Base-by-base conservation (phyloP, 2,888 invertebrate species). In the Copidosoma aretas region DNA sequence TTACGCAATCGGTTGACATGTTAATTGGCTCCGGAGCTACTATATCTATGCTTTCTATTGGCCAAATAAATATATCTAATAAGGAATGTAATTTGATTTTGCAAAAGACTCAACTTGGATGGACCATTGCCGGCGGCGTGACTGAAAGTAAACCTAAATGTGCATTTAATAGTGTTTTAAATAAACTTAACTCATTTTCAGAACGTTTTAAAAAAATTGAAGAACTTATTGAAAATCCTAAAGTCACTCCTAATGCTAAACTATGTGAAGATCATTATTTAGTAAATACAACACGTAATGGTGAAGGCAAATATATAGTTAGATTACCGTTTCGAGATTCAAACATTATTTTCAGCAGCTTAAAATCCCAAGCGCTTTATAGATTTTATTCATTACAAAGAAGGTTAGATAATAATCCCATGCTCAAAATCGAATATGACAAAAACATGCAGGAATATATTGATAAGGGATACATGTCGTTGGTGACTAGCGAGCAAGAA, bases 161-260 rank as follows among this genome's bases (percentile, higher is more conserved):
- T 8, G 14, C 0, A 4, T 19, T 4, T 14, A 54, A 24, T 68
- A 49, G 66, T 19, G 17, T 53, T 15, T 24, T 67, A 8, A 58
- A 62, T 3, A 52, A 41, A 10, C 41, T 64, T 10, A 19, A 57
- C 10, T 12, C 24, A 15, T 14, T 21, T 0, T 4, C 57, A 8
- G 43, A 59, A 21, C 60, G 64, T 54, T 76, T 76, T 64, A 75
- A 72, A 73, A 64, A 72, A 67, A 63, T 75, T 19, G 73, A 76
- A 62, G 72, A 74, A 49, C 14, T 67, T 1, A n/a, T n/a, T n/a
- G n/a, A n/a, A n/a, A n/a, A n/a, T n/a, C n/a, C n/a, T n/a, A n/a
- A n/a, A n/a, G n/a, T n/a, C n/a, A n/a, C n/a, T n/a, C n/a, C n/a
- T n/a, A n/a, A n/a, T 12, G 52, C 5, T 22, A 19, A 10, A 0